Conservation (phyloP, 2,113 vertebrate species). For the Andinoacara biseriatus region DNA sequence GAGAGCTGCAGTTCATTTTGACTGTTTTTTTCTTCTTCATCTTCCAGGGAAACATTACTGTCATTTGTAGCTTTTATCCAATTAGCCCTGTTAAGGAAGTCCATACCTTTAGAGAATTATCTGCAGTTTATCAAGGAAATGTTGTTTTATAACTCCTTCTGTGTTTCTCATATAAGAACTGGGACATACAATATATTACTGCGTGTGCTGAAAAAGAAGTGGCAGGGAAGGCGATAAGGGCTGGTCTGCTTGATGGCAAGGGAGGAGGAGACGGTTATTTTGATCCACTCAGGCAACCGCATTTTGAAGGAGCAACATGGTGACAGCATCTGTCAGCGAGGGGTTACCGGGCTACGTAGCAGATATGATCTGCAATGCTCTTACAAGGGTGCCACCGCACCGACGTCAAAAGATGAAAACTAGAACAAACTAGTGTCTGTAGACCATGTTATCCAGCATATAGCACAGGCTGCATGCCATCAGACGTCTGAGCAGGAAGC, state of each 20-base stretch:
- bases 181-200: slow-evolving; percentile 4
- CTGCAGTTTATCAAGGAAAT: slow-evolving; percentile 9
- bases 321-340: slow-evolving; percentile 75
- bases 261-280: slow-evolving; percentile 67
- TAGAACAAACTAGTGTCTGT: neutral
- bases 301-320: slow-evolving; percentile 68
- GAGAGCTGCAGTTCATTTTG: slow-evolving; percentile 19
- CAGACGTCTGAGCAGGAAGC: neutral
- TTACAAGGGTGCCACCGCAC: slow-evolving; percentile 38
- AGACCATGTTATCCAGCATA: neutral
- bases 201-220: slow-evolving; percentile 31
- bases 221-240: slow-evolving; percentile 27
- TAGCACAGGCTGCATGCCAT: neutral
- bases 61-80: slow-evolving; percentile 17
- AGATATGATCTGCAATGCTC: slow-evolving; percentile 62
- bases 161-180: neutral
- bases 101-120: slow-evolving; percentile 13
- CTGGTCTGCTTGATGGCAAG: slow-evolving; percentile 25
- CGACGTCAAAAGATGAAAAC: slow-evolving; percentile 35
- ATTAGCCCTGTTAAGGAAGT: slow-evolving; percentile 13
- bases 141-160: neutral
- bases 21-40: neutral
- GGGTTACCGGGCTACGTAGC: slow-evolving; percentile 42
- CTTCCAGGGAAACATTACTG: slow-evolving; percentile 36
- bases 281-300: slow-evolving; percentile 64